Conservation (phyloP, 2,113 vertebrate genomes). For the Odocoileus virginianus region DNA sequence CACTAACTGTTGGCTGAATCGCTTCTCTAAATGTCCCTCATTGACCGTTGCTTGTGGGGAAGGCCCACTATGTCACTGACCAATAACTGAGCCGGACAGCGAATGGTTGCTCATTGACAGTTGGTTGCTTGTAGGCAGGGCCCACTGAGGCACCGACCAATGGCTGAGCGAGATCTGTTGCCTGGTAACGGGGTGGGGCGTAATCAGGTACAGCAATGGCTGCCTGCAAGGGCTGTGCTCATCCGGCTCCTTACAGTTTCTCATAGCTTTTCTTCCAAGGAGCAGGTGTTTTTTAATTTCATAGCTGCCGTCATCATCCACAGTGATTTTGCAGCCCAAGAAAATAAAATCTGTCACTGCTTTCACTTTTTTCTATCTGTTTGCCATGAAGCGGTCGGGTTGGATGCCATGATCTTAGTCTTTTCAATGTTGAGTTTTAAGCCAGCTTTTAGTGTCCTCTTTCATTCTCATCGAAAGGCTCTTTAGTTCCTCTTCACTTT, state of each 20-base stretch:
- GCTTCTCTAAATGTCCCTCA: background rate
- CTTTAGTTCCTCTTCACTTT: background rate
- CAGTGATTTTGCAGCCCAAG: background rate
- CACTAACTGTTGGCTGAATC: background rate
- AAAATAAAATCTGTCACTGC: background rate
- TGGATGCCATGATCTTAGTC: background rate
- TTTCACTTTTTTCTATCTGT: background rate
- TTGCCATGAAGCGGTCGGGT: background rate
- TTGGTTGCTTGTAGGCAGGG: background rate
- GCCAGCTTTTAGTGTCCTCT: background rate
- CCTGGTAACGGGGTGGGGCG: background rate
- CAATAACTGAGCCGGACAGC: background rate
- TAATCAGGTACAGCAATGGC: background rate
- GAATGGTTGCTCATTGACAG: background rate
- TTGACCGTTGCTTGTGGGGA: background rate
- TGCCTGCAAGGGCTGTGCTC: background rate
- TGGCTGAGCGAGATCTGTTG: background rate
- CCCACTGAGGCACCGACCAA: background rate
- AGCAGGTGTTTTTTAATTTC: background rate
- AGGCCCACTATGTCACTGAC: background rate
- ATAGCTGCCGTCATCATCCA: background rate
- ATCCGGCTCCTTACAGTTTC: background rate
- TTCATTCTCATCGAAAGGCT: background rate
- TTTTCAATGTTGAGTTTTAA: background rate
- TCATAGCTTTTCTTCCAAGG: background rate